Evolutionary conservation across 2,113 vertebrate species (phyloP), one percentile per base, ranked within the genome.

Genomic region (Microcebus tavaratra): DNA sequence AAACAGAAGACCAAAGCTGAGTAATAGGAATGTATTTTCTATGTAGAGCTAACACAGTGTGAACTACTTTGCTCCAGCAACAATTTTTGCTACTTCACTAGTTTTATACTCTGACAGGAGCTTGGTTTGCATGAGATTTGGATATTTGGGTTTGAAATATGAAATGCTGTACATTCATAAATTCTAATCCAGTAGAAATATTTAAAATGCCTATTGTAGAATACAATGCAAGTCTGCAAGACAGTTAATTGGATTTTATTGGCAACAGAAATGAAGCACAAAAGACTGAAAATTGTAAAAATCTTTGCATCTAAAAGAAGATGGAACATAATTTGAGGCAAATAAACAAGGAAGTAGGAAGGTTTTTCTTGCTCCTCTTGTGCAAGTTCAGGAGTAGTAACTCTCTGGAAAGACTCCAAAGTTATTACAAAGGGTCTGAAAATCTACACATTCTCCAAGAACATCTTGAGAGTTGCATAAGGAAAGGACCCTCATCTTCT

Each of bases 1-100:
- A 98, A 97, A 80, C 88, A 95, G 85, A 97, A 96, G 90, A 94
- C 87, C 70, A 95, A 85, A 86, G 61, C 42, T 95, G 92, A 94
- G 55, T 90, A 42, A 20, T 50, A 14, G 90, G 82, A 95, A n/a
- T 68, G 14, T 53, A 50, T 72, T 94, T 88, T 97, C 83, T 83
- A 79, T 84, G n/a, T 82, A 75, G 29, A 91, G 59, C 34, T 96
- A 96, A 36, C 36, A 81, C 42, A 25, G 12, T 88, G 53, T 91
- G 65, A 95, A 57, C 76, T 97, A 84, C 61, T 96, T 94, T 82
- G 85, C 85, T 96, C 79, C 59, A 72, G 63, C 48, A 96, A 80
- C 31, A 75, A 55, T 91, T 89, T 95, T 88, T 91, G 90, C 86
- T 93, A 78, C 65, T 91, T 61, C 13, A 59, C 36, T 97, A 81